These are phyloP conservation scores for Phrynocephalus vlangalii DNA, from an alignment of 2,797 vertebrate genomes.

Conservation along the genomic window DNA sequence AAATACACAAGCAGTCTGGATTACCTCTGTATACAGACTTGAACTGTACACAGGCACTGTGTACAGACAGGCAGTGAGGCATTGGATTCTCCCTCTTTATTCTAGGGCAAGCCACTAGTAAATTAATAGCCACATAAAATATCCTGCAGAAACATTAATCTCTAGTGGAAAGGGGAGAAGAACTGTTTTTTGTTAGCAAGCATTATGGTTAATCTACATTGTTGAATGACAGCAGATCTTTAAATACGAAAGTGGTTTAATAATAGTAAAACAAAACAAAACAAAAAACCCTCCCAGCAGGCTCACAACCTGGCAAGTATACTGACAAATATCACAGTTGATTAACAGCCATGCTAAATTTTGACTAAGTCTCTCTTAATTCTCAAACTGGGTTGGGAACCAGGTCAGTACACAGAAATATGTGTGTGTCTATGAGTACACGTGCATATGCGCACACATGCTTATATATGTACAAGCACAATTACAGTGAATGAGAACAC, in stretches of 20 bases:
- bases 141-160: constrained; percentile 50
- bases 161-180: background rate
- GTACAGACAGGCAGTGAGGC: constrained; percentile 53
- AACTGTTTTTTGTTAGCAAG: constrained; percentile 39
- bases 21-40: constrained; percentile 33
- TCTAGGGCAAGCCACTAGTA: constrained; percentile 53
- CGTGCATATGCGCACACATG: too few relatives aligned
- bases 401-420: background rate
- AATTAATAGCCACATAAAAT: constrained; percentile 35
- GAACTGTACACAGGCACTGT: background rate
- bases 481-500: background rate
- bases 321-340: fast-evolving
- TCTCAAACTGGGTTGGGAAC: background rate
- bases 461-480: background rate
- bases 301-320: background rate
- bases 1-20: constrained; percentile 49
- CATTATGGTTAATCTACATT: constrained; percentile 41
- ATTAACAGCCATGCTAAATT: background rate
- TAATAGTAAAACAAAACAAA: background rate
- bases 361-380: background rate
- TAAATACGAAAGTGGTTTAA: background rate
- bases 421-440: too few relatives aligned
- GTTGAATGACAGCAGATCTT: constrained; percentile 33
- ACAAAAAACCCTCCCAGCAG: background rate
- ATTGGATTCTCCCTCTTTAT: constrained; percentile 55